A percentile compares a stretch with the other conserved stretches of the same genome.
Evolutionary conservation across 2,888 invertebrate genomes (phyloP).

Genomic region (Eilema griseolum): DNA sequence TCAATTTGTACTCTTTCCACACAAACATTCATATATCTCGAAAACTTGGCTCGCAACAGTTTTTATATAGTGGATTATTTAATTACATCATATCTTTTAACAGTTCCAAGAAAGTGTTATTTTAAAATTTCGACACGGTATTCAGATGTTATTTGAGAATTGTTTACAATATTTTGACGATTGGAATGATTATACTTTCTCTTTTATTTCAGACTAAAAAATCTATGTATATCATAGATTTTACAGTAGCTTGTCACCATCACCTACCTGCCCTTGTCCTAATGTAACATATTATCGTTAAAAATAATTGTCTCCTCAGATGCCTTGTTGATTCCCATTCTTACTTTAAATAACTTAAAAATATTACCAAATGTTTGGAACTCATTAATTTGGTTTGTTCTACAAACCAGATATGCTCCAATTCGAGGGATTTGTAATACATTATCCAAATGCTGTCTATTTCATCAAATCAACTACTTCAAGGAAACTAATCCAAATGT

Average conservation of each 20-base stretch:
- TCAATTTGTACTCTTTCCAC: conserved; percentile 8
- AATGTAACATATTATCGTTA: not conserved
- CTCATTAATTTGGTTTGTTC: not conserved
- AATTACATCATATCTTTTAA: conserved; percentile 8
- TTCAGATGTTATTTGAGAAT: not conserved
- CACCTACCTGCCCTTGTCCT: not conserved
- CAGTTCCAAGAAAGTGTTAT: conserved; percentile 3
- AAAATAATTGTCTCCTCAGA: not conserved
- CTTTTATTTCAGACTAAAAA: not conserved
- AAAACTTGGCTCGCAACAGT: not conserved
- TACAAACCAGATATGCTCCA: not conserved
- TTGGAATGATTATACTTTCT: not conserved
- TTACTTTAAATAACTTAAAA: not conserved
- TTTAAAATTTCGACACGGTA: not conserved
- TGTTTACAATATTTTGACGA: not conserved
- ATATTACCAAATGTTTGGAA: not conserved
- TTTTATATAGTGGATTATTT: not conserved
- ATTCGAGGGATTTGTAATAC: no score
- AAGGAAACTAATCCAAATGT: not conserved
- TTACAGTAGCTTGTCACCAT: not conserved
- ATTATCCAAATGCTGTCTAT: no score
- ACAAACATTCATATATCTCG: conserved; percentile 3
- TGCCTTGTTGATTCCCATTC: not conserved
- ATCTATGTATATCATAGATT: not conserved
- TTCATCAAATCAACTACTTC: not conserved